These are phyloP conservation scores for Choristoneura rosaceana DNA, from an alignment of 2,888 invertebrate species.

Conservation along the genomic window DNA sequence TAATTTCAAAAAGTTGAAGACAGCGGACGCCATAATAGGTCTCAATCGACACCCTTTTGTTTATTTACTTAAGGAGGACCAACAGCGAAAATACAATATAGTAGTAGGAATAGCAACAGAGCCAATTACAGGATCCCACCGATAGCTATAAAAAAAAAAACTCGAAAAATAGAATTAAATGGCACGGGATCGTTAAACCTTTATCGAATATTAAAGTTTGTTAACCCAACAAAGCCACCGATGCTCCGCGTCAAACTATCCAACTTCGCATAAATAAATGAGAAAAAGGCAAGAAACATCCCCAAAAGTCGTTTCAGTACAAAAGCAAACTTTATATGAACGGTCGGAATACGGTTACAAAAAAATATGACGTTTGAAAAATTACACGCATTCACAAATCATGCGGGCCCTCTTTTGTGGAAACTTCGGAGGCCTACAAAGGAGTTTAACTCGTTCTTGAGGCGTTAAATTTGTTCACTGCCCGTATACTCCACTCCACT, in stretches of 20 bases:
- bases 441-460: slow-evolving; percentile 77
- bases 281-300: slow-evolving; percentile 70
- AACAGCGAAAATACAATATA: too few relatives aligned
- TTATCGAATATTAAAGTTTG: slow-evolving; percentile 61
- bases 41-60: too few relatives aligned
- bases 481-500: slow-evolving; percentile 56
- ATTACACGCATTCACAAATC: slow-evolving; percentile 85
- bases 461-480: slow-evolving; percentile 64
- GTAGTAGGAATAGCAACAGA: too few relatives aligned
- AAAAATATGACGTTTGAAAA: slow-evolving; percentile 85
- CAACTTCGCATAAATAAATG: slow-evolving; percentile 71
- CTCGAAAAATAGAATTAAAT: slow-evolving; percentile 12
- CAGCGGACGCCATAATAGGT: too few relatives aligned
- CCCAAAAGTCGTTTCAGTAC: slow-evolving; percentile 76
- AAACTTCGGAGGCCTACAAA: slow-evolving; percentile 77
- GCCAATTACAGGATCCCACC: too few relatives aligned
- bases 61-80: too few relatives aligned
- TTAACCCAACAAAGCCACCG: slow-evolving; percentile 64
- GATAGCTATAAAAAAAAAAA: too few relatives aligned
- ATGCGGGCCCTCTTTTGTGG: slow-evolving; percentile 80
- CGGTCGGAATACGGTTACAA: slow-evolving; percentile 77
- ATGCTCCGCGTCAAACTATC: slow-evolving; percentile 68
- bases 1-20: too few relatives aligned
- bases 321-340: slow-evolving; percentile 80
- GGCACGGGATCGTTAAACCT: slow-evolving; percentile 45